Evolutionary conservation across 2,888 invertebrate species (phyloP), one percentile per base, ranked within the genome.

Genomic region (Shargacucullia verbasci): DNA sequence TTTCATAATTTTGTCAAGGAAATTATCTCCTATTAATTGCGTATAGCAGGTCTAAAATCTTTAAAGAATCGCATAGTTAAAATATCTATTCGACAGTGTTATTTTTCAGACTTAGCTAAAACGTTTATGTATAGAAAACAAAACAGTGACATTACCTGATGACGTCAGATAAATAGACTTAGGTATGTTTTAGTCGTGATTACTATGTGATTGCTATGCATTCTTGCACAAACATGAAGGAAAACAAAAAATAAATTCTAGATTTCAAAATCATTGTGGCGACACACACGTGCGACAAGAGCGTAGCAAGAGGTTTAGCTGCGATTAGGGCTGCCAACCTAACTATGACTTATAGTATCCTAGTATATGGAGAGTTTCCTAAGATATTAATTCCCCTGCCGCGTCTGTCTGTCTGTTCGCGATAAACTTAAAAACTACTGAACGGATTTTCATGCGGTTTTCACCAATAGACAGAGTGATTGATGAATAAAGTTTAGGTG

Each of bases 211-310:
- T 39, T 15, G 14, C 27, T n/a, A 11, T 35, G 25, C 11, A 37
- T 29, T 37, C 20, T 33, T 39, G 31, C 38, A 25, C 6, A 37
- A 9, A 25, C 13, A 41, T 6, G 0, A 27, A n/a, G 7, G 7
- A 8, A 25, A 38, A 38, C 13, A 48, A 52, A 29, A 52, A 29
- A 29, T 8, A 5, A 11, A 39, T 40, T 14, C 13, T 29, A 43
- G 0, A 13, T 9, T 6, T 14, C 10, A 27, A n/a, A n/a, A 11
- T 33, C 15, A 41, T 29, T 27, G 12, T 0, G 11, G 15, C 34
- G n/a, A 9, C n/a, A n/a, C n/a, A n/a, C n/a, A n/a, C n/a, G n/a
- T n/a, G 27, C 31, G 27, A 44, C 37, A 37, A 38, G 40, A 12
- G 7, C 40, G 13, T 8, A 41, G 9, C 6, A 41, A 31, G 20